Conservation (phyloP, 2,113 vertebrate species). For the Notechis scutatus region DNA sequence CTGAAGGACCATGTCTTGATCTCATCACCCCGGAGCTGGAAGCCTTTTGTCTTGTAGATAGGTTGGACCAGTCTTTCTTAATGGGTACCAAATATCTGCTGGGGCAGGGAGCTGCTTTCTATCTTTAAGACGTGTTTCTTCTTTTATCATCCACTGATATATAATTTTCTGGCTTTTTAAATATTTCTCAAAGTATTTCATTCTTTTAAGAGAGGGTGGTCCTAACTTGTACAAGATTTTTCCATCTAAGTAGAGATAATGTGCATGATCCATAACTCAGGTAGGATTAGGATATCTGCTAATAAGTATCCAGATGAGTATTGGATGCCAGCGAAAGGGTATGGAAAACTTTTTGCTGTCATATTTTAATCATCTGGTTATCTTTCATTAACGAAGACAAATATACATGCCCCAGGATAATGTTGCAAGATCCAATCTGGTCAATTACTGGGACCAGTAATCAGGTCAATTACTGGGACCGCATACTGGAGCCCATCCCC, state of each 20-base stretch:
- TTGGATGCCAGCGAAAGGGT: neutral
- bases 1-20: no score
- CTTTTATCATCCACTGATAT: no score
- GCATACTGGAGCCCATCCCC: neutral
- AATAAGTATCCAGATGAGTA: neutral
- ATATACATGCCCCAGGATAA: neutral
- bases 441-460: neutral
- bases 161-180: no score
- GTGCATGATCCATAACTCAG: neutral
- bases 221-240: neutral
- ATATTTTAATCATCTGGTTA: neutral
- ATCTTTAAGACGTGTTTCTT: no score
- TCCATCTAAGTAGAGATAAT: neutral
- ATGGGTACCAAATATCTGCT: no score
- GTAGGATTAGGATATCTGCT: neutral
- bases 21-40: no score
- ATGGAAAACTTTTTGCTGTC: neutral
- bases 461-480: neutral
- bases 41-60: no score
- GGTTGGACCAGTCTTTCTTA: no score
- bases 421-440: neutral
- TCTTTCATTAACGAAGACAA: neutral
- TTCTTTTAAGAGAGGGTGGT: no score
- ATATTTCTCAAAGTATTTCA: no score
- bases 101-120: no score